Percentiles rank a stretch among this genome's conserved stretches.
Conservation (phyloP, 92 coral and sea anemone species). For the Heteractis magnifica region DNA sequence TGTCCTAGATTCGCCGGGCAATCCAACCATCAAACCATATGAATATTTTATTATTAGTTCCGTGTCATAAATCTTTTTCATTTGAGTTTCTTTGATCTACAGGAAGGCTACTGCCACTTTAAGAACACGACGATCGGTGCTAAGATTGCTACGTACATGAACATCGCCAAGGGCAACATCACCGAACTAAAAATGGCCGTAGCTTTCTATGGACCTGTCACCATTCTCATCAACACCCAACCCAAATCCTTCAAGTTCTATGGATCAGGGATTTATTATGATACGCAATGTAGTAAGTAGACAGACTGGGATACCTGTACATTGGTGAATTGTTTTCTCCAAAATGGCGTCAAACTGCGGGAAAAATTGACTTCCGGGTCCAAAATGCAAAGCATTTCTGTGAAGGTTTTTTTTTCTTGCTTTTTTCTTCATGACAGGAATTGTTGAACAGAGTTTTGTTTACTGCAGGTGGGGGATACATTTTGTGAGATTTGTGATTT, state of each 20-base stretch:
- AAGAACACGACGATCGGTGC: slow-evolving; percentile 89
- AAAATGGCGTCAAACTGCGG: too few relatives aligned
- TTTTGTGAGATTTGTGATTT: too few relatives aligned
- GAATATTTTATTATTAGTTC: not conserved
- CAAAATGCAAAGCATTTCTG: too few relatives aligned
- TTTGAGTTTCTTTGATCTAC: not conserved
- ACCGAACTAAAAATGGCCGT: slow-evolving; percentile 79
- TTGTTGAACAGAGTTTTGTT: too few relatives aligned
- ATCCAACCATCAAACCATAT: too few relatives aligned
- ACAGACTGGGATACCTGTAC: not conserved
- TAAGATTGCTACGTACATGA: slow-evolving; percentile 80
- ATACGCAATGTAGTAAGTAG: slow-evolving; percentile 79
- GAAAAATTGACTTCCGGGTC: too few relatives aligned
- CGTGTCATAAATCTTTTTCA: not conserved
- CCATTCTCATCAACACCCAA: slow-evolving; percentile 88
- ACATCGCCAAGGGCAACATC: slow-evolving; percentile 57
- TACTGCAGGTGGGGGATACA: too few relatives aligned
- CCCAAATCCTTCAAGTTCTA: slow-evolving; percentile 96
- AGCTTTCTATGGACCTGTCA: slow-evolving; percentile 91
- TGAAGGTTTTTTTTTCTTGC: too few relatives aligned
- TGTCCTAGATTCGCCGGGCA: too few relatives aligned
- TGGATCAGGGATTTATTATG: slow-evolving; percentile 93
- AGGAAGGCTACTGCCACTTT: slow-evolving; percentile 97
- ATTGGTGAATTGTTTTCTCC: not conserved
- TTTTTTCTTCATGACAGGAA: too few relatives aligned